Evolutionary conservation across 2,113 vertebrate species (phyloP).

Genomic region (Tringa solitaria): DNA sequence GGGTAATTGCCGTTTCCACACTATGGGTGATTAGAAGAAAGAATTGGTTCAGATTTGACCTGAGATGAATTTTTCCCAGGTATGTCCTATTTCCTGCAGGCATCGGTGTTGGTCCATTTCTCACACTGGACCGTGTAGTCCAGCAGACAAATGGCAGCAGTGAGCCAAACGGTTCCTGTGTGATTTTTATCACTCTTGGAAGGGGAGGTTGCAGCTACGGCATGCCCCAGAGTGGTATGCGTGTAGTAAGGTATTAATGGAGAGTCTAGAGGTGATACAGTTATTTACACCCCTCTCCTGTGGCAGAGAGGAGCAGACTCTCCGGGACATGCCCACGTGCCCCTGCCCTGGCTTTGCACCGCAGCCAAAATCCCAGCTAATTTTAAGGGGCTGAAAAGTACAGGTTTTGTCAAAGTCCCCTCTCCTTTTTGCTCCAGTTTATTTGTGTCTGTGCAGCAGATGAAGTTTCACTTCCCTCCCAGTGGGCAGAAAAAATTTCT

Average conservation of each 20-base stretch:
- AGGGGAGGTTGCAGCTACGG: background rate
- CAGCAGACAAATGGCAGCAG: background rate
- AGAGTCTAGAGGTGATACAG: background rate
- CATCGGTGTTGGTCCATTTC: background rate
- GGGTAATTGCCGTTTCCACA: background rate
- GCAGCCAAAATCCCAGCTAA: background rate
- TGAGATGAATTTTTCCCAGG: background rate
- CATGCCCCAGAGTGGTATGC: background rate
- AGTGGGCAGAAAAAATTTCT: background rate
- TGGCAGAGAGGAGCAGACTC: background rate
- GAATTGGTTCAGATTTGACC: background rate
- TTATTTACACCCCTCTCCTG: background rate
- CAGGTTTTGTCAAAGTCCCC: background rate
- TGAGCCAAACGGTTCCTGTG: background rate
- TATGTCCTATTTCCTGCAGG: background rate
- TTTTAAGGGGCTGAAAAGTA: background rate
- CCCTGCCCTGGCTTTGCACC: background rate
- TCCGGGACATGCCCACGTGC: background rate
- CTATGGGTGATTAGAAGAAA: background rate
- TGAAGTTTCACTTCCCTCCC: background rate
- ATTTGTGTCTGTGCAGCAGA: rapidly evolving
- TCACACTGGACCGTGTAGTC: rapidly evolving
- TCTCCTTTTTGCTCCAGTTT: background rate
- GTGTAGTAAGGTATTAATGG: background rate
- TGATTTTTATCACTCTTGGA: background rate